These are phyloP conservation scores for Drosophila arizonae DNA, from an alignment of 1,140 invertebrate genomes.

Conservation along the genomic window DNA sequence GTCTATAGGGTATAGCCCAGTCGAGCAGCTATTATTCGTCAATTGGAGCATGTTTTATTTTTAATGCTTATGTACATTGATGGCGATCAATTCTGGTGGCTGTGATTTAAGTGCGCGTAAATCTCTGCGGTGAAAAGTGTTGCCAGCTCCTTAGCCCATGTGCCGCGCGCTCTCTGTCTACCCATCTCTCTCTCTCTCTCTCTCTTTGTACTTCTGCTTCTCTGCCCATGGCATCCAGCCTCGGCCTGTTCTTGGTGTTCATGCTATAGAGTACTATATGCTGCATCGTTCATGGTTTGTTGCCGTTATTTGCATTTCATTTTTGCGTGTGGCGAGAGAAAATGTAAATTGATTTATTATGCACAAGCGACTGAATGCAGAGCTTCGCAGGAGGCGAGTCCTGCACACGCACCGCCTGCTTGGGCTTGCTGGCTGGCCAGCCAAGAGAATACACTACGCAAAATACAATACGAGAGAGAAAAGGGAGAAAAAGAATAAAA, in stretches of 20 bases:
- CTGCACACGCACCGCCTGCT: slow-evolving; percentile 18
- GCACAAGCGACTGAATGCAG: slow-evolving; percentile 66
- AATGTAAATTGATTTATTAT: slow-evolving; percentile 79
- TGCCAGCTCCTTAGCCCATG: slow-evolving; percentile 18
- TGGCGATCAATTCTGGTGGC: slow-evolving; percentile 69
- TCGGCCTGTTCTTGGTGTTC: background rate
- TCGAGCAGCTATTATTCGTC: background rate
- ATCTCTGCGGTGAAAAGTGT: slow-evolving; percentile 71
- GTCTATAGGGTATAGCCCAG: slow-evolving; percentile 11
- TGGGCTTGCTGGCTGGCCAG: slow-evolving; percentile 17
- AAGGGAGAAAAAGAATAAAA: slow-evolving; percentile 6
- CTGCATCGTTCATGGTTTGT: slow-evolving; percentile 58
- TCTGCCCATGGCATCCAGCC: background rate
- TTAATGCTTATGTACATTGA: slow-evolving; percentile 47
- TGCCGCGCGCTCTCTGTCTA: background rate
- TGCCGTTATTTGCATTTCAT: slow-evolving; percentile 73
- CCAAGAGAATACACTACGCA: slow-evolving; percentile 18
- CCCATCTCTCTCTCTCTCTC: background rate
- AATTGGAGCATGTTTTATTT: background rate
- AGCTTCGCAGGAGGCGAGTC: slow-evolving; percentile 41
- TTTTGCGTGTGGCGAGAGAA: slow-evolving; percentile 70
- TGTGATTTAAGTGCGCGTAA: slow-evolving; percentile 75
- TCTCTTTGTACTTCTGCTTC: background rate
- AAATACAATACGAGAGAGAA: background rate
- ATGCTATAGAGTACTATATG: slow-evolving; percentile 11